Evolutionary conservation across 30 jellyfish, hydroid and myxozoan genomes (phyloP).

Genomic region (Aurelia coerulea): DNA sequence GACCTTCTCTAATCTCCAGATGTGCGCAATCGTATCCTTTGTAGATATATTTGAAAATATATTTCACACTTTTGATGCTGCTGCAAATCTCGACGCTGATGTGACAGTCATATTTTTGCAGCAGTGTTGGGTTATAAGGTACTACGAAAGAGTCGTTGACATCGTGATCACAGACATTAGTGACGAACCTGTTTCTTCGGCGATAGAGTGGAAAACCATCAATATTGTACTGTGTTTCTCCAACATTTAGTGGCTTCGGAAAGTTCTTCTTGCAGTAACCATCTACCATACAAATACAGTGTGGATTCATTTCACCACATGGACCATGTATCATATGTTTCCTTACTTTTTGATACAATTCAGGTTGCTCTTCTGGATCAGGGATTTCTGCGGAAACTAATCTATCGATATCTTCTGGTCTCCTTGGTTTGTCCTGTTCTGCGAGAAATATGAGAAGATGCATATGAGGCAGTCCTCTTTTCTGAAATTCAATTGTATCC

Average conservation of each 20-base stretch:
- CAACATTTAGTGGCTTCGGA: too few species aligned
- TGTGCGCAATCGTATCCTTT: conserved; percentile 74
- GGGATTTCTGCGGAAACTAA: conserved; percentile 15
- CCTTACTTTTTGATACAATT: not conserved
- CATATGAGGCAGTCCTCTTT: conserved; percentile 26
- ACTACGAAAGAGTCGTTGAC: not conserved
- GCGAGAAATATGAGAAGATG: not conserved
- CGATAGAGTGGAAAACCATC: conserved; percentile 74
- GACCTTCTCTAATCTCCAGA: not conserved
- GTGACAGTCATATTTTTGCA: conserved; percentile 58
- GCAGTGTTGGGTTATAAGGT: conserved; percentile 59
- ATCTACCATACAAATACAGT: too few species aligned
- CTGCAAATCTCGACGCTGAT: conserved; percentile 69
- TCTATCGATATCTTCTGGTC: not conserved
- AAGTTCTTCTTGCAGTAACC: too few species aligned
- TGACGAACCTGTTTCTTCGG: conserved; percentile 20
- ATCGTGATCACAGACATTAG: not conserved
- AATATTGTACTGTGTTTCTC: conserved; percentile 4
- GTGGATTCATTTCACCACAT: not conserved
- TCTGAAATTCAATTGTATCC: conserved; percentile 56
- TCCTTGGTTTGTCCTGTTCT: not conserved
- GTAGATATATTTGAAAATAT: conserved; percentile 65
- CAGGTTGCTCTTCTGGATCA: not conserved
- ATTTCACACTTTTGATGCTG: conserved; percentile 56
- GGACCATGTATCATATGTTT: conserved; percentile 2